These are phyloP conservation scores for Dermolepida albohirtum DNA, from an alignment of 2,888 invertebrate species.

Conservation along the genomic window DNA sequence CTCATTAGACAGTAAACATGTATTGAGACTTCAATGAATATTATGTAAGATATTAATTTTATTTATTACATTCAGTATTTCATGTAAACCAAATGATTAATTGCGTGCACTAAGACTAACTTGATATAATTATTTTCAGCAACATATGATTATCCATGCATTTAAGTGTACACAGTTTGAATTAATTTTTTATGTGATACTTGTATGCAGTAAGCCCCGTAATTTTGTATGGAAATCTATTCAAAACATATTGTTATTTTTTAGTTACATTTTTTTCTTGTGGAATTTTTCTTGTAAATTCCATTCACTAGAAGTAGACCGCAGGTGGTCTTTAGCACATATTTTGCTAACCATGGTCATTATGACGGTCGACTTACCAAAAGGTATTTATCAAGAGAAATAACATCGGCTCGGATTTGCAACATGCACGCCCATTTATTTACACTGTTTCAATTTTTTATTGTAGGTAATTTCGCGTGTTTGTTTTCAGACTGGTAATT, in stretches of 20 bases:
- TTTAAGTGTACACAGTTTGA: too few species aligned
- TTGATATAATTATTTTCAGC: too few species aligned
- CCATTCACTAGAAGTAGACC: slow-evolving; percentile 25
- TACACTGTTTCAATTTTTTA: slow-evolving; percentile 28
- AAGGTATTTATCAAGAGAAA: slow-evolving; percentile 37
- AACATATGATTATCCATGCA: too few species aligned
- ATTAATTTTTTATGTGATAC: too few species aligned
- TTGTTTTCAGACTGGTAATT: slow-evolving; percentile 22
- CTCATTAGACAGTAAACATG: too few species aligned
- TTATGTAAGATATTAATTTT: too few species aligned
- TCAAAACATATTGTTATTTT: neutral
- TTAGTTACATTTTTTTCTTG: slow-evolving; percentile 5
- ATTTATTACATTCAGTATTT: too few species aligned
- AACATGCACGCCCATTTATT: slow-evolving; percentile 30
- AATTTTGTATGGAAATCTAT: too few species aligned
- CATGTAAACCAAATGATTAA: too few species aligned
- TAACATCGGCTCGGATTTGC: slow-evolving; percentile 32
- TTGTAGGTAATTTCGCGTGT: slow-evolving; percentile 13
- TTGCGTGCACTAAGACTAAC: too few species aligned
- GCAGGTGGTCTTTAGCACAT: slow-evolving; percentile 32
- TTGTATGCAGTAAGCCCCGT: too few species aligned
- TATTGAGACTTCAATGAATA: too few species aligned
- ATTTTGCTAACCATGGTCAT: slow-evolving; percentile 33
- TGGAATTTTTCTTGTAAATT: slow-evolving; percentile 21
- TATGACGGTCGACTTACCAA: slow-evolving; percentile 39